A percentile compares a stretch with the other conserved stretches of the same genome.
phyloP scores from a whole-genome alignment of 2,797 vertebrate genomes.

The Scyliorhinus canicula region DNA sequence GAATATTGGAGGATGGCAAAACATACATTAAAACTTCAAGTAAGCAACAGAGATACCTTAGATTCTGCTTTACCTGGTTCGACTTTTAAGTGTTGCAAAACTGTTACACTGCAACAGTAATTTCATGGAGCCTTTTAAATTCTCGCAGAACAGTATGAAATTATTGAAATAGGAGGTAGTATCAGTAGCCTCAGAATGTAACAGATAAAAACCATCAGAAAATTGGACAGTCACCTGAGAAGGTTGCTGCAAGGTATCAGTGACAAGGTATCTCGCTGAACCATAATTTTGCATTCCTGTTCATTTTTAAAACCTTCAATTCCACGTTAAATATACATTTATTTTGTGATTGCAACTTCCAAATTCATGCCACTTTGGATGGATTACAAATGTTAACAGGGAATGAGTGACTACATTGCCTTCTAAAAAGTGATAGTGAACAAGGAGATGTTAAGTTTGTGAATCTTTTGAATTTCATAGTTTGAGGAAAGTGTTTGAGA shows the following conservation, averaged over 20 bases:
- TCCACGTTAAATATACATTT: background rate
- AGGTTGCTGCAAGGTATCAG: background rate
- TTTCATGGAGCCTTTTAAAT: background rate
- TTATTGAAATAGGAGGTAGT: background rate
- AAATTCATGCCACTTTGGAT: background rate
- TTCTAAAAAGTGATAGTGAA: background rate
- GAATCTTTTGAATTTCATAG: background rate
- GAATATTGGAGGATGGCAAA: conserved; percentile 39
- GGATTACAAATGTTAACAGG: background rate
- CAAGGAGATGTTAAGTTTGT: background rate
- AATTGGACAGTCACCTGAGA: background rate
- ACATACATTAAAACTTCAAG: background rate
- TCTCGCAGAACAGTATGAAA: background rate
- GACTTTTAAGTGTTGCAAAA: background rate
- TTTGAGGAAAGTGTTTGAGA: too few species aligned
- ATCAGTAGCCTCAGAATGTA: too few species aligned
- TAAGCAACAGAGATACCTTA: background rate
- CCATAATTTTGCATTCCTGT: background rate
- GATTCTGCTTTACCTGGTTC: background rate
- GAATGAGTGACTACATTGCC: background rate
- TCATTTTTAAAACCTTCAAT: background rate
- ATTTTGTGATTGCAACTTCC: background rate
- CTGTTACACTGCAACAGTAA: background rate
- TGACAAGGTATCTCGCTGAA: too few species aligned
- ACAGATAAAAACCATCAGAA: too few species aligned